phyloP scores from a whole-genome alignment of 53 echinoderm and acorn worm species.

The Pentamera pediparva region DNA sequence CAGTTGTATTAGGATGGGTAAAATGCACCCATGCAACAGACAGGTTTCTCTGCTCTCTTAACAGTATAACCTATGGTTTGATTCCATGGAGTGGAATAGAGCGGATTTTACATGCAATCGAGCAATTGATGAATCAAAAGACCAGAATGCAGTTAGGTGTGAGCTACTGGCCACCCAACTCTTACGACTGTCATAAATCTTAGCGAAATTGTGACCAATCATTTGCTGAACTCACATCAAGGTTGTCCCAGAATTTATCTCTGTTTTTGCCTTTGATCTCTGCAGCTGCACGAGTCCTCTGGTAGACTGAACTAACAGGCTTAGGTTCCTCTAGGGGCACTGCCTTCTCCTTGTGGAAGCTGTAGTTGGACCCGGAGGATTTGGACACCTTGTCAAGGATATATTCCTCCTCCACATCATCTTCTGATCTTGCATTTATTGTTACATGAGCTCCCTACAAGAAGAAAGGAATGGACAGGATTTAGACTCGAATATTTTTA shows the following conservation, averaged over 20 bases:
- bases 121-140: neutral
- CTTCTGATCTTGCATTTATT: slow-evolving; percentile 83
- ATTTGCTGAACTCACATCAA: slow-evolving; percentile 49
- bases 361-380: slow-evolving; percentile 92
- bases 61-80: too few species aligned
- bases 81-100: neutral
- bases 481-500: neutral
- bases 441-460: slow-evolving; percentile 89
- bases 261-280: slow-evolving; percentile 84
- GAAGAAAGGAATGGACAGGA: too few species aligned
- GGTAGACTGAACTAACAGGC: slow-evolving; percentile 81
- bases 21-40: too few species aligned
- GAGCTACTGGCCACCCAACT: too few species aligned
- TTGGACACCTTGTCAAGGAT: slow-evolving; percentile 75
- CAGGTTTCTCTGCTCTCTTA: too few species aligned
- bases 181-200: too few species aligned
- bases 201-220: neutral
- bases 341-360: slow-evolving; percentile 91
- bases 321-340: slow-evolving; percentile 35
- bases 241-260: slow-evolving; percentile 78
- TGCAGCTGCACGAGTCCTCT: slow-evolving; percentile 70
- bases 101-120: too few species aligned
- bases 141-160: neutral
- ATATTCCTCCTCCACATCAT: slow-evolving; percentile 69
- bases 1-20: too few species aligned